Evolutionary conservation across 2,113 vertebrate genomes (phyloP), one percentile per base, ranked within the genome.

Genomic region (Lethenteron camtschaticum): DNA sequence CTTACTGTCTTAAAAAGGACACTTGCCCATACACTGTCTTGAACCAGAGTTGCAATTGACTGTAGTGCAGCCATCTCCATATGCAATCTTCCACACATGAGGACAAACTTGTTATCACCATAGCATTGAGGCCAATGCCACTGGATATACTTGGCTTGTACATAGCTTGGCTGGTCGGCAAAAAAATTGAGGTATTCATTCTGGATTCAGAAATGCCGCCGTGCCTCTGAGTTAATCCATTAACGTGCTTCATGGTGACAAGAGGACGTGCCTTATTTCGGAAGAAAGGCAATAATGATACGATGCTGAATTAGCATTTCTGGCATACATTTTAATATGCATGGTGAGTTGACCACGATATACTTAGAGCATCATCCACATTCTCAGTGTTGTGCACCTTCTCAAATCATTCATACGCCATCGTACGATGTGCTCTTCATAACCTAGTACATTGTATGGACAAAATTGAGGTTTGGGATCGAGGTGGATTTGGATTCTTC

Each of bases 281-380:
- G 24, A 11, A 24, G n/a, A 9, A 24, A 2, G 10, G 63, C 10
- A 66, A 66, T 11, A 66, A 9, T 66, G 63, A 2, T 66, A 24
- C 24, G 63, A 66, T 66, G 24, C 63, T 66, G 63, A 66, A 18
- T 18, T 10, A 16, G 9, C 10, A 66, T 24, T 66, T 24, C 2
- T 66, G n/a, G 63, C 63, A 16, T 66, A 9, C 11, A 10, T 10
- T 8, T 24, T 9, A 24, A 16, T n/a, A 66, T 66, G 63, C 63
- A 66, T 66, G 2, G 10, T 66, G 1, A 24, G 63, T 10, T 66
- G 63, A 66, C 63, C 63, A 66, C 24, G 2, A 16, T 11, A 11
- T 66, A 24, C 63, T 66, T n/a, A 66, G 63, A 66, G 63, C 63
- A 66, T 66, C 63, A 66, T 66, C 63, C 24, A 9, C 63, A 16